Base-by-base conservation (phyloP, 2,888 invertebrate species). In the Brachynemurus nebulosus region DNA sequence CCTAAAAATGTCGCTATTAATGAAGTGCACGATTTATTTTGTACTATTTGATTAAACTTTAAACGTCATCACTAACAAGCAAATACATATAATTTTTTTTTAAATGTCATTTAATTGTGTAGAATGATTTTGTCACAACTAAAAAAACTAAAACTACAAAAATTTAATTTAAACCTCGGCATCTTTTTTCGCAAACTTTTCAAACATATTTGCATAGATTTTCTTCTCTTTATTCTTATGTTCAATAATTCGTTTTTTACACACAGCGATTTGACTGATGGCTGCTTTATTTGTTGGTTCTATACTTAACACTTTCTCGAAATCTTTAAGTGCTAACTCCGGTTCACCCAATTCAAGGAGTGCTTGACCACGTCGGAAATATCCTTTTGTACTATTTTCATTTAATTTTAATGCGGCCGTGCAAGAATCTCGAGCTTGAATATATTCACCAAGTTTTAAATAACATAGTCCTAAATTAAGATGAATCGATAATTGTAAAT, bases 161-260 rank as follows among this genome's bases (percentile, higher is more conserved):
- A 25, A 25, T 25, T 5, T 14, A 7, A 21, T 21, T 43, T 37
- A 40, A 47, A 81, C 82, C 79, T 82, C 76, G 60, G 74, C 72
- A 66, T 86, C 86, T 63, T 75, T 76, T 53, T 80, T 76, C 4
- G 86, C 86, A 67, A 92, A 85, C 66, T 90, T 92, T 54, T 89
- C 82, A 66, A 97, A 97, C 90, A 97, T 93, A 64, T 90, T 91
- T 11, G 84, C 84, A 64, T 91, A 97, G 25, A 90, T 71, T 59
- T 82, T 76, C 68, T 86, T 91, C 63, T 95, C 92, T 47, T 78
- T 79, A 44, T 78, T 73, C 50, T 80, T 72, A 55, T 85, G 80
- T 52, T 84, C 78, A 60, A 81, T 82, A 14, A 92, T 70, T 48
- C 78, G 70, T 47, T 77, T 71, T 48, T 78, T 76, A 64, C 90